phyloP scores from a whole-genome alignment of 2,888 invertebrate species.

The Epistrophe eligans region DNA sequence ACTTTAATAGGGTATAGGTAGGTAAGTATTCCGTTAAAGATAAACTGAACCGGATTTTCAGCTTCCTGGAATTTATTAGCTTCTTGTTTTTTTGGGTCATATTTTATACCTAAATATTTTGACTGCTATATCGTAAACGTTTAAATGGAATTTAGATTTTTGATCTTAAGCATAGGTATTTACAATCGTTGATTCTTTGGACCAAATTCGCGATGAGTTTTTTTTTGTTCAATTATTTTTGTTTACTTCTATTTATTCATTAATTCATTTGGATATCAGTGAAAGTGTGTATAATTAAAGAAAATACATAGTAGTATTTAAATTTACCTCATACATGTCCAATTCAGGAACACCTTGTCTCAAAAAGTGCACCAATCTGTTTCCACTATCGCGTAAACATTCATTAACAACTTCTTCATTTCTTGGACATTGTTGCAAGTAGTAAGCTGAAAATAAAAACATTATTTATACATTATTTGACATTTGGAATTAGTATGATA shows the following conservation, averaged over 20 bases:
- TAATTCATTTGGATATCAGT: neutral
- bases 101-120: neutral
- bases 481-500: too few species aligned
- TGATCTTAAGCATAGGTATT: neutral
- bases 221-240: neutral
- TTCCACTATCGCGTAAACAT: slow-evolving; percentile 90
- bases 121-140: neutral
- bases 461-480: neutral
- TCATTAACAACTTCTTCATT: slow-evolving; percentile 89
- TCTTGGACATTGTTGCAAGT: slow-evolving; percentile 90
- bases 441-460: slow-evolving; percentile 86
- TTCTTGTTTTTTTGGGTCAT: slow-evolving; percentile 47
- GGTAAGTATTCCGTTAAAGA: neutral
- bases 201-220: neutral
- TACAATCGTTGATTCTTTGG: neutral
- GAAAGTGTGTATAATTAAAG: neutral
- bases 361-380: slow-evolving; percentile 89
- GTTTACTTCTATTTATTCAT: neutral
- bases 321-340: slow-evolving; percentile 86
- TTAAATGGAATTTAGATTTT: neutral
- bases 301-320: neutral
- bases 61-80: neutral
- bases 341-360: slow-evolving; percentile 90
- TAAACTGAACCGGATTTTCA: neutral
- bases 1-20: slow-evolving; percentile 5